Conservation (phyloP, 2,888 invertebrate species). For the Drosophila austrosaltans region DNA sequence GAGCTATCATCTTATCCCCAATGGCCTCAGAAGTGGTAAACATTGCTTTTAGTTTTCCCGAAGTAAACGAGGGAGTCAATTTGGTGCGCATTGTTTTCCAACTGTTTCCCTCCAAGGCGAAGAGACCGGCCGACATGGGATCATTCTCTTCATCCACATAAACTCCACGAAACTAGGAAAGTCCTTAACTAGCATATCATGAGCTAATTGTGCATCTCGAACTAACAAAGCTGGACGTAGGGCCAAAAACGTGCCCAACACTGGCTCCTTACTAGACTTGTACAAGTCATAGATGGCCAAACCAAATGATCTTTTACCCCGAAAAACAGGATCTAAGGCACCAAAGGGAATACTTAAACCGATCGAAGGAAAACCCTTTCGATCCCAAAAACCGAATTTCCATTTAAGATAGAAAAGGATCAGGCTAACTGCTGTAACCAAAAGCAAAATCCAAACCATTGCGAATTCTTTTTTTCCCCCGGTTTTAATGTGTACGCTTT, state of each 20-base stretch:
- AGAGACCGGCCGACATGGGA: constrained; percentile 86
- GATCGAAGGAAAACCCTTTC: constrained; percentile 85
- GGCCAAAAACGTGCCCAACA: constrained; percentile 87
- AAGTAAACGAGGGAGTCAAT: constrained; percentile 88
- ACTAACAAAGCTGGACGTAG: constrained; percentile 86
- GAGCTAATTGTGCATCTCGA: constrained; percentile 86
- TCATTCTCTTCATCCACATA: constrained; percentile 86
- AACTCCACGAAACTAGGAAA: constrained; percentile 88
- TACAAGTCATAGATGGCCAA: constrained; percentile 87
- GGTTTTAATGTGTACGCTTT: background rate
- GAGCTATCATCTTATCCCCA: constrained; percentile 84
- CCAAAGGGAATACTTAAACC: constrained; percentile 87
- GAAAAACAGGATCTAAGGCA: constrained; percentile 85
- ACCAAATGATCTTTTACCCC: constrained; percentile 86
- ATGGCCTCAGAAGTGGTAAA: constrained; percentile 86
- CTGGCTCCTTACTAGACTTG: constrained; percentile 78
- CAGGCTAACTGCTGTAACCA: constrained; percentile 29
- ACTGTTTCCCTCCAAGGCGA: constrained; percentile 84
- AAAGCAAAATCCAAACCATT: constrained; percentile 31
- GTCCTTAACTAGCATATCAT: constrained; percentile 86
- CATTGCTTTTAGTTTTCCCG: constrained; percentile 88
- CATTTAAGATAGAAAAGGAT: constrained; percentile 67
- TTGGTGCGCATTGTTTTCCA: constrained; percentile 87
- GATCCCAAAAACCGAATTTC: constrained; percentile 85
- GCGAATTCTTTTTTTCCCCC: background rate